Percentiles rank a stretch among this genome's conserved stretches.
Conservation (phyloP, 1,140 invertebrate species). For the Drosophila busckii region DNA sequence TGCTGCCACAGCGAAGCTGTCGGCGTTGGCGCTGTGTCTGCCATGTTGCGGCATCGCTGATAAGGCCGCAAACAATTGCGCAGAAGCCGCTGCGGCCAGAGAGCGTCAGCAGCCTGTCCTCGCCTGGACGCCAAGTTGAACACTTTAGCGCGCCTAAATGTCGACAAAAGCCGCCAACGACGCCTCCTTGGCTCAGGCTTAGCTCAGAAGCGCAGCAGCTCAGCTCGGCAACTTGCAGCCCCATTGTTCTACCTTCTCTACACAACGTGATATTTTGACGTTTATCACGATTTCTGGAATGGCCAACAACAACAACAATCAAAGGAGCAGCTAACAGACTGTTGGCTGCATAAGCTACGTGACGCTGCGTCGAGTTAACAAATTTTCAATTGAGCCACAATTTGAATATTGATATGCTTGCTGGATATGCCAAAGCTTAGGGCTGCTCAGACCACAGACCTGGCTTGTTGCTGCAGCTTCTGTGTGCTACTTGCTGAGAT, state of each 20-base stretch:
- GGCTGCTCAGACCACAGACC: neutral
- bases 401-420: slow-evolving; percentile 69
- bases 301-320: no score
- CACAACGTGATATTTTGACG: slow-evolving; percentile 74
- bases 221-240: no score
- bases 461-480: no score
- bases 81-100: slow-evolving; percentile 19
- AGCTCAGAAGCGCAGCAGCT: neutral
- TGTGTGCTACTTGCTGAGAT: no score
- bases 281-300: slow-evolving; percentile 70
- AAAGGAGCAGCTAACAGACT: neutral
- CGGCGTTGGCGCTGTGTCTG: slow-evolving; percentile 57
- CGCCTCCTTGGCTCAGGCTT: slow-evolving; percentile 35
- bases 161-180: slow-evolving; percentile 65
- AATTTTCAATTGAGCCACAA: slow-evolving; percentile 76
- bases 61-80: slow-evolving; percentile 73
- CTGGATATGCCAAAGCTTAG: slow-evolving; percentile 11
- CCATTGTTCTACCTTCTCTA: slow-evolving; percentile 56
- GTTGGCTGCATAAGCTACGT: slow-evolving; percentile 4
- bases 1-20: slow-evolving; percentile 8
- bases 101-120: slow-evolving; percentile 17
- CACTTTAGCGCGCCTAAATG: slow-evolving; percentile 69
- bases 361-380: slow-evolving; percentile 51
- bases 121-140: slow-evolving; percentile 59
- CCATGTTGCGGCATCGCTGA: slow-evolving; percentile 67